Conservation (phyloP, 2,888 invertebrate genomes). For the Bellardia pandia region DNA sequence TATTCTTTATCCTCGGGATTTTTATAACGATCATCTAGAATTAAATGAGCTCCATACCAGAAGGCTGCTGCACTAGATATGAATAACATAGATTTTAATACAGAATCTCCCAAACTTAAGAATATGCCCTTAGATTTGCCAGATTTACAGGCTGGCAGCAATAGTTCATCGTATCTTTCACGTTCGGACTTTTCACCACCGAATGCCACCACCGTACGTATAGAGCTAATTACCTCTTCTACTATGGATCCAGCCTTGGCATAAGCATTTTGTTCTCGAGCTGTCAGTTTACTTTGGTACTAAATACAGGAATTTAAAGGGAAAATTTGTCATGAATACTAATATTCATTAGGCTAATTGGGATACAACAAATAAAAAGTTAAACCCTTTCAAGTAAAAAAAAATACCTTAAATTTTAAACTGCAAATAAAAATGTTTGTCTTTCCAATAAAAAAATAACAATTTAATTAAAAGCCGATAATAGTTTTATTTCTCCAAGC, state of each 20-base stretch:
- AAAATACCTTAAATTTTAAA: too few species aligned
- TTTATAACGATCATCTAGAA: conserved; percentile 87
- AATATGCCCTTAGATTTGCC: conserved; percentile 88
- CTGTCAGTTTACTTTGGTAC: conserved; percentile 88
- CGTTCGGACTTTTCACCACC: conserved; percentile 91
- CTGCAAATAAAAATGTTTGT: too few species aligned
- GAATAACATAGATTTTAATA: conserved; percentile 90
- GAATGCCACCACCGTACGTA: conserved; percentile 92
- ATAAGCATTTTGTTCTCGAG: conserved; percentile 89
- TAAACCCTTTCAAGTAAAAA: too few species aligned
- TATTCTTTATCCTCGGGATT: conserved; percentile 86
- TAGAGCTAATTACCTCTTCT: conserved; percentile 90
- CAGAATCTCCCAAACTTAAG: conserved; percentile 88
- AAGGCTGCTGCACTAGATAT: conserved; percentile 91
- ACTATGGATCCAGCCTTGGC: conserved; percentile 91
- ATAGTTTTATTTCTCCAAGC: too few species aligned
- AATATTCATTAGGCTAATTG: too few species aligned
- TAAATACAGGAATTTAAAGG: conserved; percentile 77
- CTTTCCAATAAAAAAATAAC: too few species aligned
- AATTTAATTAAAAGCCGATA: too few species aligned
- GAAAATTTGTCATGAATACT: background rate
- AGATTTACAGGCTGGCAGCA: conserved; percentile 87
- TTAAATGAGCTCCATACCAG: conserved; percentile 92
- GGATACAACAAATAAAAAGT: too few species aligned
- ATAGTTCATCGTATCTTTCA: conserved; percentile 86